Base-by-base conservation (phyloP, 2,113 vertebrate species). In the Toxostoma redivivum region DNA sequence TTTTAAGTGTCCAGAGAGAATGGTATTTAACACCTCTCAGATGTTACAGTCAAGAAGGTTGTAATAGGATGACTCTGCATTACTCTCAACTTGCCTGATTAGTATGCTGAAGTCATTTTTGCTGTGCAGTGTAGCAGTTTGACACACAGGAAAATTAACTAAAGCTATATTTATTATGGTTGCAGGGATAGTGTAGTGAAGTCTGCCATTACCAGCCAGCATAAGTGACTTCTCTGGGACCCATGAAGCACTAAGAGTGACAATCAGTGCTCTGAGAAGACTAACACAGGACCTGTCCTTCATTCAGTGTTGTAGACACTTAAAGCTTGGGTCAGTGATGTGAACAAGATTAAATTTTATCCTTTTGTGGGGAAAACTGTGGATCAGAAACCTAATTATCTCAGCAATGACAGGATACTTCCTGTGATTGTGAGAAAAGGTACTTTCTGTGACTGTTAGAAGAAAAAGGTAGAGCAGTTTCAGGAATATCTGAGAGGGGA, bases 261-360 rank as follows among this genome's bases (percentile, higher is more conserved):
- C 82, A 94, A 79, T 90, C 57, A 69, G 15, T 87, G 7, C 40
- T 79, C 64, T 87, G n/a, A 53, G 53, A 71, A 60, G 31, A 38
- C 70, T 76, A 64, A 60, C 69, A 38, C 24, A 61, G 11, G 28
- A 57, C 45, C 62, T 69, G 35, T 85, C 45, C 37, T 56, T 87
- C 57, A 72, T 44, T 71, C 57, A 56, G 31, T 31, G 50, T 42
- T 65, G 54, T 31, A 44, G 33, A 57, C n/a, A 61, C 7, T 85
- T 86, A 69, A 79, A 45, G 9, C 35, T 65, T 77, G 50, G 45
- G 78, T 74, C 74, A 93, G 44, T 64, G 57, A 78, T 76, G 40
- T 81, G 84, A 87, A n/a, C 33, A 89, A 67, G n/a, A 94, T 61
- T 45, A 81, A 91, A 60, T 91, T 91, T 90, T 67, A 81, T 19